Base-by-base conservation (phyloP, 1,140 invertebrate genomes). In the Zophobas atratus region DNA sequence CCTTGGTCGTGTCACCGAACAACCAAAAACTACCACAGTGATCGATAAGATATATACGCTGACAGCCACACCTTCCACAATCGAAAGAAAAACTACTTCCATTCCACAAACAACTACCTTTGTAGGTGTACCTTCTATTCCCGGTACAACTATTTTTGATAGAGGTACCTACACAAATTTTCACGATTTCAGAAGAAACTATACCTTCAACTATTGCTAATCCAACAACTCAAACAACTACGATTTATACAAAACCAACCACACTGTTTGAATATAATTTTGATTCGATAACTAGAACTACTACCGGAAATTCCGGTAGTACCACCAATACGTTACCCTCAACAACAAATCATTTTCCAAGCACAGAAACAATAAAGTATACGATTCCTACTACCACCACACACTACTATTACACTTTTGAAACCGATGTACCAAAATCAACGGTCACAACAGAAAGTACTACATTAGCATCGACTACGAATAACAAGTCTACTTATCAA, bases 261-360 rank as follows among this genome's bases (percentile, higher is more conserved):
- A 75, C 57, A 70, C 41, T 70, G 5, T 8, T 41, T 2, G 60
- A 67, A 43, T 67, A 43, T 76, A 70, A n/a, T 2, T 70, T 70
- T 32, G n/a, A 63, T 32, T 48, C 55, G 32, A 76, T 6, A 67
- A 49, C 55, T 8, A 63, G 35, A 55, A 5, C 3, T 6, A 55
- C 51, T 43, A 53, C 71, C 6, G 71, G 53, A 73, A 63, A 4
- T 33, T 2, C 34, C 1, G 35, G 6, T 33, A 63, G 39, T 38
- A 38, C 35, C 35, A 63, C 2, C 5, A 34, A 63, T 63, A 63
- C 35, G 57, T 3, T 6, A 51, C 3, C 49, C 20, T 51, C n/a
- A 4, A 51, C 35, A 34, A 63, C 4, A 8, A 32, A 2, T 63
- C 33, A 51, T 4, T 51, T 6, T 20, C 49, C 49, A 60, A 75